phyloP scores from a whole-genome alignment of 2,113 vertebrate species.

The Gorsachius goisagi region DNA sequence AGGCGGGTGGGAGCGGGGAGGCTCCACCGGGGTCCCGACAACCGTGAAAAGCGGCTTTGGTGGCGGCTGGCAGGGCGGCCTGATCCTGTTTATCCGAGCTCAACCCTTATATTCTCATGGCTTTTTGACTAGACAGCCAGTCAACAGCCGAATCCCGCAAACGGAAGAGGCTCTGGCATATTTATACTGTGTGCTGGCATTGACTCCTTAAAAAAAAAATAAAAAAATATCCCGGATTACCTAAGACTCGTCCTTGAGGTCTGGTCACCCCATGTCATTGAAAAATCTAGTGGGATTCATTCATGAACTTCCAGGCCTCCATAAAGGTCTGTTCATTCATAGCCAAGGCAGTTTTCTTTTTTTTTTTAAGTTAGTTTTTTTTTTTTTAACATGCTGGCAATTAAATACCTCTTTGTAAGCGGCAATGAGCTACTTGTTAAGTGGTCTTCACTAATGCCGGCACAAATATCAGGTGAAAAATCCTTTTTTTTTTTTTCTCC shows the following conservation, averaged over 20 bases:
- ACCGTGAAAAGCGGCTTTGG: neutral
- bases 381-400: neutral
- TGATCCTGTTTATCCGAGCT: neutral
- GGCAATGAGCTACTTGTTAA: constrained; percentile 10
- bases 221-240: neutral
- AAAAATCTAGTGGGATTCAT: constrained; percentile 61
- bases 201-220: neutral
- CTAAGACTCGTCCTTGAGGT: constrained; percentile 48
- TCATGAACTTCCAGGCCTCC: constrained; percentile 60
- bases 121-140: constrained; percentile 51
- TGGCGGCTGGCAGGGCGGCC: neutral
- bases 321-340: constrained; percentile 70
- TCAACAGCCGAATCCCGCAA: constrained; percentile 24
- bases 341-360: neutral
- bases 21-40: neutral
- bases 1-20: neutral
- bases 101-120: neutral
- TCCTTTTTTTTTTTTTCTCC: too few relatives aligned
- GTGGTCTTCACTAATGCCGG: constrained; percentile 33
- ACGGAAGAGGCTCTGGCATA: constrained; percentile 50
- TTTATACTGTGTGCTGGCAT: constrained; percentile 56
- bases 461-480: neutral
- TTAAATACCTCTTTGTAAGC: constrained; percentile 60
- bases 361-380: neutral
- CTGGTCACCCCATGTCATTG: constrained; percentile 50